Percentiles rank a stretch among this genome's conserved stretches.
Evolutionary conservation across 2,113 vertebrate species (phyloP).

Genomic region (Hystrix cristata): DNA sequence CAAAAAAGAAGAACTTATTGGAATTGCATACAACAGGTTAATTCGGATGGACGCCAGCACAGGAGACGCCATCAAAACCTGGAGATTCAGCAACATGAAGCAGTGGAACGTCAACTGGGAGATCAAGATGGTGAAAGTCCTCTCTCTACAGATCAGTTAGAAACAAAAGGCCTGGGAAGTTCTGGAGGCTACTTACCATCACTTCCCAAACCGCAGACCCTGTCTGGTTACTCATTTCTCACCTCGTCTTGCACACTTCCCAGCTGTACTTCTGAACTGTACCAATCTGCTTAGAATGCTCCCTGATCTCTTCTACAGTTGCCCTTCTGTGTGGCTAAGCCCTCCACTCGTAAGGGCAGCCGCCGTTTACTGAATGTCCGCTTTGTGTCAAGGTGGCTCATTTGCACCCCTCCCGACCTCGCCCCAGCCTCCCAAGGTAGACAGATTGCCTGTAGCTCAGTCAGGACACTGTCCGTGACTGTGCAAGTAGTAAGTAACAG

Average conservation of each 20-base stretch:
- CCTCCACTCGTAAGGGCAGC: neutral
- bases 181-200: neutral
- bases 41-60: conserved; percentile 97
- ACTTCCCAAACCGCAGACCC: neutral
- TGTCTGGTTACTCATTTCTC: neutral
- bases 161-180: neutral
- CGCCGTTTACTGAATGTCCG: neutral
- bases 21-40: conserved; percentile 98
- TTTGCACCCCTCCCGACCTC: neutral
- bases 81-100: conserved; percentile 99
- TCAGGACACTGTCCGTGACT: neutral
- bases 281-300: neutral
- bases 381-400: neutral
- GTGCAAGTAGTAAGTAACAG: neutral
- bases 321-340: neutral
- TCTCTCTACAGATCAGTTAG: neutral
- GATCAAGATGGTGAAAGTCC: conserved; percentile 96
- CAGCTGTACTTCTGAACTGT: neutral
- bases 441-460: neutral
- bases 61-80: conserved; percentile 98
- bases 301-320: neutral
- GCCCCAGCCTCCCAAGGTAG: neutral
- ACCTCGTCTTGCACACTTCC: neutral
- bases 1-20: conserved; percentile 98
- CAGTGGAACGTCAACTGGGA: conserved; percentile 99